phyloP scores from a whole-genome alignment of 2,888 invertebrate genomes.

The Drosophila tanythrix region DNA sequence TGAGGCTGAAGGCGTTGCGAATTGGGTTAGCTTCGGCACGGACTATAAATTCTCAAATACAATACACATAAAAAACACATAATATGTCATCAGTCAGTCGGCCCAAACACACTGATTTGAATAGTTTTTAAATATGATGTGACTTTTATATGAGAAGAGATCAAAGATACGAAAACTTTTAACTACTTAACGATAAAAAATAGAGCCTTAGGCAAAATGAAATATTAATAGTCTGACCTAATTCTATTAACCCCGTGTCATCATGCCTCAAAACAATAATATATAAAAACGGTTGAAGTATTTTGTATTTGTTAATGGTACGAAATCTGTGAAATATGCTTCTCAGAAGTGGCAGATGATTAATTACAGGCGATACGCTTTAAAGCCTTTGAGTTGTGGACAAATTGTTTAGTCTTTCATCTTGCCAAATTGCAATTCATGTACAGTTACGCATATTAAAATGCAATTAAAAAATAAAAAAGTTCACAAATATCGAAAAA shows the following conservation, averaged over 20 bases:
- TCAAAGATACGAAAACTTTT: constrained; percentile 9
- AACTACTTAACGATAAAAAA: neutral
- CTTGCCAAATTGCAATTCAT: constrained; percentile 47
- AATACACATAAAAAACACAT: constrained; percentile 17
- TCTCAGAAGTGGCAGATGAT: constrained; percentile 10
- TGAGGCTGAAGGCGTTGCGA: constrained; percentile 26
- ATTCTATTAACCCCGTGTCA: neutral
- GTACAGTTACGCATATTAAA: constrained; percentile 60
- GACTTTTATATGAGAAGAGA: neutral
- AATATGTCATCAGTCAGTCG: constrained; percentile 31
- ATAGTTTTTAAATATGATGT: neutral
- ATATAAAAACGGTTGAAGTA: neutral
- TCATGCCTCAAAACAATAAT: neutral
- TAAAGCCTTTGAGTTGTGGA: constrained; percentile 24
- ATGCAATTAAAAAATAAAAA: constrained; percentile 47
- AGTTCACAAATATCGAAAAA: constrained; percentile 3
- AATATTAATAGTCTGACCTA: neutral
- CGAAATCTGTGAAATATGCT: neutral
- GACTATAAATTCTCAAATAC: constrained; percentile 53
- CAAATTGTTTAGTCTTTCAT: constrained; percentile 63
- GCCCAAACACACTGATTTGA: neutral
- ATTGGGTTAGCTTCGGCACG: constrained; percentile 61
- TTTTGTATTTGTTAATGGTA: neutral
- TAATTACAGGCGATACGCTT: constrained; percentile 57
- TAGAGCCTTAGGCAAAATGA: neutral